phyloP scores from a whole-genome alignment of 2,113 vertebrate species.

The Irena cyanogastra region DNA sequence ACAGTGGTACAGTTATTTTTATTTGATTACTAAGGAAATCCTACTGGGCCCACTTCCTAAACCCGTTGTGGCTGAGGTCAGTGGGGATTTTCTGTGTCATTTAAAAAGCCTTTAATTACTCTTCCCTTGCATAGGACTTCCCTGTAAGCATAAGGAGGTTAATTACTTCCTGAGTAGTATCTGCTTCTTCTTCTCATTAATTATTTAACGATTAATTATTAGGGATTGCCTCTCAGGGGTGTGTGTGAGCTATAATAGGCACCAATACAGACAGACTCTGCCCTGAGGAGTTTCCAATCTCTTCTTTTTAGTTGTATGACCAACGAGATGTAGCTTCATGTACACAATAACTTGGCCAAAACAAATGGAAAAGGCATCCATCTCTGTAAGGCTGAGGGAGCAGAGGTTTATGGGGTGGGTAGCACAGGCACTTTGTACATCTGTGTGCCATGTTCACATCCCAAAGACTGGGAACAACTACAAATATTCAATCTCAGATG shows the following conservation, averaged over 20 bases:
- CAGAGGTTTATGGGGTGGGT: not conserved
- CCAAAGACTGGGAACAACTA: not conserved
- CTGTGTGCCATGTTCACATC: not conserved
- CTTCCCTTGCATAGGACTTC: not conserved
- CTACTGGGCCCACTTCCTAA: not conserved
- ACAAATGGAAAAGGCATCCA: not conserved
- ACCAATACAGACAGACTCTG: not conserved
- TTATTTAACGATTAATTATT: conserved; percentile 47
- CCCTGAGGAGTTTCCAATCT: not conserved
- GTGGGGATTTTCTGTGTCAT: not conserved
- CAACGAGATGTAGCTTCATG: not conserved
- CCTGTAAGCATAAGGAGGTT: not conserved
- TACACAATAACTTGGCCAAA: not conserved
- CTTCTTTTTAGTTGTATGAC: not conserved
- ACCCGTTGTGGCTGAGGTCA: not conserved
- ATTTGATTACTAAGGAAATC: not conserved
- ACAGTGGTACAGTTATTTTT: not conserved
- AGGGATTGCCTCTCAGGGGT: not conserved
- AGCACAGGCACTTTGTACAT: not conserved
- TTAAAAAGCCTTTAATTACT: conserved; percentile 25
- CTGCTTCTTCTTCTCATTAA: conserved; percentile 29
- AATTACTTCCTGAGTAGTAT: conserved; percentile 33
- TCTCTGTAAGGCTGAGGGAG: not conserved
- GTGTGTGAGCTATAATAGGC: not conserved
- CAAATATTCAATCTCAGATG: not conserved